Conservation (phyloP, 2,888 invertebrate species). For the Hypomecis atomaria region DNA sequence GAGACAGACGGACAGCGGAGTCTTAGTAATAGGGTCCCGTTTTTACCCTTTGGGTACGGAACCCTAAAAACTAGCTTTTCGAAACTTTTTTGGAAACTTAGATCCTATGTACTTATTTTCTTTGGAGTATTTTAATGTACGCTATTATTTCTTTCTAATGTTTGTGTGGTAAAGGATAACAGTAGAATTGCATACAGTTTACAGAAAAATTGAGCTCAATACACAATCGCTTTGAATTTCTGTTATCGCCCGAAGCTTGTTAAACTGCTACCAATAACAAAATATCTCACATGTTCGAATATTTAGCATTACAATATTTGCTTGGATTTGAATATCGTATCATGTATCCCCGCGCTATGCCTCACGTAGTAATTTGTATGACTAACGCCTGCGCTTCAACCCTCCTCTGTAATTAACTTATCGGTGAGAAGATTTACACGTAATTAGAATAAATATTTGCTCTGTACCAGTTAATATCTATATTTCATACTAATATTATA, state of each 20-base stretch:
- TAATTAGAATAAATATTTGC: constrained; percentile 25
- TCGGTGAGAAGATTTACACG: constrained; percentile 26
- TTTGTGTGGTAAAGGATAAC: too few relatives aligned
- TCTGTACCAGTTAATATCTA: constrained; percentile 1
- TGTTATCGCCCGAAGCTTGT: constrained; percentile 39
- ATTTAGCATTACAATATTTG: constrained; percentile 31
- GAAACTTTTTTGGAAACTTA: too few relatives aligned
- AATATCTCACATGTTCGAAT: constrained; percentile 36
- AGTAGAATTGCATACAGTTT: too few relatives aligned
- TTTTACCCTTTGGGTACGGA: too few relatives aligned
- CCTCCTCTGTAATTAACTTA: constrained; percentile 25
- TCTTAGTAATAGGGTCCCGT: too few relatives aligned
- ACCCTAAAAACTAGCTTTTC: too few relatives aligned
- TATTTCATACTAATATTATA: constrained; percentile 4
- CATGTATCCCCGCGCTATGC: constrained; percentile 27
- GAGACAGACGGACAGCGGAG: too few relatives aligned
- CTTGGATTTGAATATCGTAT: constrained; percentile 41
- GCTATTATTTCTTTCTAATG: too few relatives aligned
- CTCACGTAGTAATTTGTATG: constrained; percentile 38
- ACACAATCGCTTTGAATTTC: constrained; percentile 42
- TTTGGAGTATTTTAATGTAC: too few relatives aligned
- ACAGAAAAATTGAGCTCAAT: too few relatives aligned
- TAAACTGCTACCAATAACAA: constrained; percentile 39
- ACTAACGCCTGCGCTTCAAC: constrained; percentile 30
- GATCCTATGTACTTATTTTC: too few relatives aligned